Conservation (phyloP, 2,888 invertebrate species). For the Drosophila testacea region DNA sequence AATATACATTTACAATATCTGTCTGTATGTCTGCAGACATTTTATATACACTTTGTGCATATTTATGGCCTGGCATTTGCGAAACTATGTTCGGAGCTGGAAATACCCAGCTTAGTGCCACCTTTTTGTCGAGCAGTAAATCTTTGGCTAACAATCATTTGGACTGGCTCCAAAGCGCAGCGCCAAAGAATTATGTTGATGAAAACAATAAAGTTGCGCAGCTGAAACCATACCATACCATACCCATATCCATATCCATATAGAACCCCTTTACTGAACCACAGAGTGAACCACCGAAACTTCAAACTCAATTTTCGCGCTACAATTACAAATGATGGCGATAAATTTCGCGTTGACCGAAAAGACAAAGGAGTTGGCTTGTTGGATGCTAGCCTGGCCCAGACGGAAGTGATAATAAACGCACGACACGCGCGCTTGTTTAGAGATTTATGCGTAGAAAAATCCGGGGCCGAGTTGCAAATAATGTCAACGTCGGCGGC, state of each 20-base stretch:
- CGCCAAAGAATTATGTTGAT: conserved; percentile 76
- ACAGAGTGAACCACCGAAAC: conserved; percentile 43
- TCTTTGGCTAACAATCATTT: conserved; percentile 75
- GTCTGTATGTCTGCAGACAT: conserved; percentile 44
- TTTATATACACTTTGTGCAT: conserved; percentile 48
- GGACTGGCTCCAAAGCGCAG: conserved; percentile 69
- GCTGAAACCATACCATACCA: conserved; percentile 26
- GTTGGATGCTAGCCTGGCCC: conserved; percentile 38
- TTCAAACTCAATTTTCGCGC: conserved; percentile 80
- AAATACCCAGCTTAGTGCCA: conserved; percentile 71
- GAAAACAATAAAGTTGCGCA: conserved; percentile 72
- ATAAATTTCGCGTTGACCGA: conserved; percentile 73
- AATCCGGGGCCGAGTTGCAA: conserved; percentile 66
- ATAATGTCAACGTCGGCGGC: conserved; percentile 68
- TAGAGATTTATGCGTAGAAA: conserved; percentile 77
- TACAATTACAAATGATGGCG: conserved; percentile 83
- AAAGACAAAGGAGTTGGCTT: conserved; percentile 70
- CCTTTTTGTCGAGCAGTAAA: conserved; percentile 64
- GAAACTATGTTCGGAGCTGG: conserved; percentile 59
- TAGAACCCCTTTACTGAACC: conserved; percentile 10
- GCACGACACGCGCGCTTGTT: conserved; percentile 79
- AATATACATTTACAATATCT: conserved; percentile 50
- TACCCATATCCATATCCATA: conserved; percentile 5
- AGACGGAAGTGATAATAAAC: conserved; percentile 78
- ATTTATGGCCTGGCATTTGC: conserved; percentile 58